Evolutionary conservation across 2,888 invertebrate species (phyloP).

Genomic region (Abrostola tripartita): DNA sequence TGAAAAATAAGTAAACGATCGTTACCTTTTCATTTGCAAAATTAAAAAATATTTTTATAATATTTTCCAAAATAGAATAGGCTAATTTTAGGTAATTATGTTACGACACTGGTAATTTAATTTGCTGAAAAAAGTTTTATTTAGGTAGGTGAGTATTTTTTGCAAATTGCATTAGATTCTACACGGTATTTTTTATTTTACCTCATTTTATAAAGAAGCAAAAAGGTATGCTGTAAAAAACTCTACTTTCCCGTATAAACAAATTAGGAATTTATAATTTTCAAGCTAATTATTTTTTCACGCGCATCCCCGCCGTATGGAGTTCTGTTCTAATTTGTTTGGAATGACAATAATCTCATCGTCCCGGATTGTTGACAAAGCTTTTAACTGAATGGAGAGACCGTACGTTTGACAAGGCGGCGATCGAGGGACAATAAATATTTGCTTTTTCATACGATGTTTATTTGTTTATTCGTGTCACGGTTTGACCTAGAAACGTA

Average conservation of each 20-base stretch:
- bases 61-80: no score
- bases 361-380: conserved; percentile 46
- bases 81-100: no score
- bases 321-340: conserved; percentile 51
- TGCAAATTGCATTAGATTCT: no score
- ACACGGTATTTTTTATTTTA: no score
- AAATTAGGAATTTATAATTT: conserved; percentile 12
- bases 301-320: conserved; percentile 15
- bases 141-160: no score
- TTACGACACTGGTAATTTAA: no score
- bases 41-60: no score
- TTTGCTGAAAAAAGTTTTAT: no score
- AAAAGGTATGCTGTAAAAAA: neutral
- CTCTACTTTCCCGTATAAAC: conserved; percentile 3
- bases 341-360: conserved; percentile 44
- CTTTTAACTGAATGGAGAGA: conserved; percentile 23
- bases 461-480: neutral
- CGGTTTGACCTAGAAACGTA: no score
- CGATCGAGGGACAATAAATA: conserved; percentile 22
- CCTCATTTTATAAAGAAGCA: no score
- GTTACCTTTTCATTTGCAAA: no score
- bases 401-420: conserved; percentile 29
- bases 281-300: conserved; percentile 7
- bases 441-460: conserved; percentile 1
- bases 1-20: no score